These are phyloP conservation scores for Notechis scutatus DNA, from an alignment of 2,113 vertebrate species.

Conservation along the genomic window DNA sequence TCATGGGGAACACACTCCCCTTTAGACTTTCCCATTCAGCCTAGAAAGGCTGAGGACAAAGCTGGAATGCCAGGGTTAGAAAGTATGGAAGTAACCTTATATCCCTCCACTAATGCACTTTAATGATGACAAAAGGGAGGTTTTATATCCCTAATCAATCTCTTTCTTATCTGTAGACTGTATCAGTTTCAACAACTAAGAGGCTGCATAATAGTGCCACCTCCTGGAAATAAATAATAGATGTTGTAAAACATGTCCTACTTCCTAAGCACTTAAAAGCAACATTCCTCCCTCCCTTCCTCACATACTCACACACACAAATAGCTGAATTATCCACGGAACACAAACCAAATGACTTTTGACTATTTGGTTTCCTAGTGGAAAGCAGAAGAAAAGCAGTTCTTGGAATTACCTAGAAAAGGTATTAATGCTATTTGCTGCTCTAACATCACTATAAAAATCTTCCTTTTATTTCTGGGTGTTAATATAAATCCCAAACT, in stretches of 20 bases:
- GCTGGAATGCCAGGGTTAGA: background rate
- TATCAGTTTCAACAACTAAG: background rate
- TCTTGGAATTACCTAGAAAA: background rate
- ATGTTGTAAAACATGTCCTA: background rate
- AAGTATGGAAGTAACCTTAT: background rate
- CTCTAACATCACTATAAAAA: background rate
- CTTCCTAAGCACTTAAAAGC: background rate
- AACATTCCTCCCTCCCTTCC: background rate
- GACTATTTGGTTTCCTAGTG: background rate
- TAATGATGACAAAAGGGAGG: background rate
- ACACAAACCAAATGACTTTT: background rate
- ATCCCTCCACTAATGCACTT: background rate
- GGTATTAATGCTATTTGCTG: background rate
- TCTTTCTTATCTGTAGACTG: background rate
- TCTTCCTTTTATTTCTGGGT: slow-evolving; percentile 18
- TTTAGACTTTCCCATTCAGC: background rate
- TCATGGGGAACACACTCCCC: background rate
- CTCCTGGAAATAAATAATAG: slow-evolving; percentile 36
- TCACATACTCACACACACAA: background rate
- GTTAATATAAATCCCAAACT: background rate
- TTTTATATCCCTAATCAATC: background rate
- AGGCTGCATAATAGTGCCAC: slow-evolving; percentile 31
- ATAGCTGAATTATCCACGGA: background rate
- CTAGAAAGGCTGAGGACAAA: background rate
- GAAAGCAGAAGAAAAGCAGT: background rate